These are phyloP conservation scores for Papilio xuthus DNA, from an alignment of 1,140 invertebrate genomes.

Conservation along the genomic window DNA sequence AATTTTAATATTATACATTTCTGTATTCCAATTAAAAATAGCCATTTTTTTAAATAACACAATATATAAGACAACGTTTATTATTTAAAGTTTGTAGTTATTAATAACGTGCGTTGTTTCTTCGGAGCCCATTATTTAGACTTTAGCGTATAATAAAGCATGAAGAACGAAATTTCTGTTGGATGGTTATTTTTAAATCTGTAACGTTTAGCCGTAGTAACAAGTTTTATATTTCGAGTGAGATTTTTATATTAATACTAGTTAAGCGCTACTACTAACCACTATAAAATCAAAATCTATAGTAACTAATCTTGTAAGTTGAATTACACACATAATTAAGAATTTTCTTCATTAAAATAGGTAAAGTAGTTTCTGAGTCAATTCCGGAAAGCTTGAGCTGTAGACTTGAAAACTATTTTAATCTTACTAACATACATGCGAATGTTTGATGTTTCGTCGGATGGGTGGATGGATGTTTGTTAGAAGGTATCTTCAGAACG, in stretches of 20 bases:
- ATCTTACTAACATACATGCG: too few species aligned
- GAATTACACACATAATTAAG: too few species aligned
- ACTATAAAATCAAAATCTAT: not conserved
- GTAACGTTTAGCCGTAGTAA: conserved; percentile 2
- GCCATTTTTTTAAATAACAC: not conserved
- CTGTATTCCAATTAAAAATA: not conserved
- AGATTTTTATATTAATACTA: not conserved
- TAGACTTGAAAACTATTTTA: too few species aligned
- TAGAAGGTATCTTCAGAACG: too few species aligned
- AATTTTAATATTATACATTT: not conserved
- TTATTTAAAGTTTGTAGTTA: conserved; percentile 1
- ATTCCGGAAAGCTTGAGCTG: too few species aligned
- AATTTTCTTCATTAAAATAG: not conserved
- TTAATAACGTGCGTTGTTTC: conserved; percentile 4
- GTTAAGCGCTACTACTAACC: not conserved
- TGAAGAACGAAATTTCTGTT: not conserved
- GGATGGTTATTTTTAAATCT: not conserved
- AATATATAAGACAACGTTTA: not conserved
- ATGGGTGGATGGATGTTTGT: too few species aligned
- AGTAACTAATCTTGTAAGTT: too few species aligned
- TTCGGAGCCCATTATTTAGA: conserved; percentile 1
- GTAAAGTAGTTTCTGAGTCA: too few species aligned
- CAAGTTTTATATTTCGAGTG: not conserved
- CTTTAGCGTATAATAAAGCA: conserved; percentile 11
- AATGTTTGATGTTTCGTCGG: too few species aligned